Evolutionary conservation across 2,888 invertebrate genomes (phyloP), one percentile per base, ranked within the genome.

Genomic region (Chaetogeoica ovagalla): DNA sequence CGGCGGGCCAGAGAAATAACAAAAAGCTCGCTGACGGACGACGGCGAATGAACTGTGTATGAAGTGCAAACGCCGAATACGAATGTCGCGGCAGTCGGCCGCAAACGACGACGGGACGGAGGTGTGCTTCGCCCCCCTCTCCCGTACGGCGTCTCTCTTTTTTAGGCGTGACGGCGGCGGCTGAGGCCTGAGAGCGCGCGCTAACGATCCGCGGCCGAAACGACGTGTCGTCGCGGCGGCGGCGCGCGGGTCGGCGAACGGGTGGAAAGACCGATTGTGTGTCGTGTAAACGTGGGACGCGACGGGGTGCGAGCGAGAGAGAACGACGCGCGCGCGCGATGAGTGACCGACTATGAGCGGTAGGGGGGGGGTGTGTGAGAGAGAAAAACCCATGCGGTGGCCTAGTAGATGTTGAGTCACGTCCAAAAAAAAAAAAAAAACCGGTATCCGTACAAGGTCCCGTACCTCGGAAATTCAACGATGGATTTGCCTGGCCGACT

Each of bases 371-470:
- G 19, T 15, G 55, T 19, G 19, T 37, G 75, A 75, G 75, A 43
- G 43, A 43, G 75, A 43, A 75, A 57, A 69, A 60, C 76, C 48
- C 37, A 55, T 52, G 55, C 55, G 70, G 70, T 70, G 77, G 77
- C 77, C 77, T 79, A 79, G 62, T 70, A 79, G 70, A 79, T 55
- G 70, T 79, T 79, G 77, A 70, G 77, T 70, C 77, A 69, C 77
- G 77, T 70, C 77, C 70, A 77, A 70, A 77, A 19, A 17, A 21
- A 19, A 55, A 19, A 55, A 55, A 55, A 60, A 60, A 77, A 77
- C 62, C 52, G 77, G 77, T 69, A 70, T 69, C 70, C 77, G 77
- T 52, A 23, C 52, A 62, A 37, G 70, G 70, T 77, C 52, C 77
- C 69, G 37, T 77, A 77, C 77, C 77, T 60, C 77, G 62, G 52